These are phyloP conservation scores for Microchirus variegatus DNA, from an alignment of 2,797 vertebrate genomes.

Conservation along the genomic window DNA sequence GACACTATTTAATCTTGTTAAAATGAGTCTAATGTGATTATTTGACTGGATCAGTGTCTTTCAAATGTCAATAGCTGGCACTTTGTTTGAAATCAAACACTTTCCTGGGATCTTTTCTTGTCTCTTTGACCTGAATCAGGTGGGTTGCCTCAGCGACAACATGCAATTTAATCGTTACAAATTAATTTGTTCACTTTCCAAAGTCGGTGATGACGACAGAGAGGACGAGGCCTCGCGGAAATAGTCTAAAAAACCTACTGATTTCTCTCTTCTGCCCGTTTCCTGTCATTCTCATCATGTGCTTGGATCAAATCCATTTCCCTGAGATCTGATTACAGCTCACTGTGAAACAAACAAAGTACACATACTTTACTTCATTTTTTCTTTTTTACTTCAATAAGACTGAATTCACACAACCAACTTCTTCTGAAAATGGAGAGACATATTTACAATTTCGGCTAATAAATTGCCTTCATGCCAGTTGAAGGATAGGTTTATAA, in stretches of 20 bases:
- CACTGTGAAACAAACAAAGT: too few species aligned
- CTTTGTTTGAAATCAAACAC: conserved; percentile 38
- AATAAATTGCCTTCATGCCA: too few species aligned
- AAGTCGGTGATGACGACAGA: neutral
- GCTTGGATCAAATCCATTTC: conserved; percentile 27
- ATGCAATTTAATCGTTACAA: conserved; percentile 13
- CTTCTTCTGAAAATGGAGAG: too few species aligned
- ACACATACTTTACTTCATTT: too few species aligned
- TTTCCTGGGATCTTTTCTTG: conserved; percentile 6
- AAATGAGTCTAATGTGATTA: too few species aligned
- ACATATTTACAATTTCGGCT: too few species aligned
- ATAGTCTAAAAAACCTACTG: neutral
- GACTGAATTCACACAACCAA: too few species aligned
- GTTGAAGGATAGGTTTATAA: too few species aligned
- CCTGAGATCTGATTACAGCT: conserved; percentile 35
- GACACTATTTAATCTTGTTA: too few species aligned
- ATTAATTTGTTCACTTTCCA: conserved; percentile 11
- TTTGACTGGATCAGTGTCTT: too few species aligned
- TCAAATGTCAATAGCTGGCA: conserved; percentile 19
- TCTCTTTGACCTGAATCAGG: conserved; percentile 20
- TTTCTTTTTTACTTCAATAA: too few species aligned
- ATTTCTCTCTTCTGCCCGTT: neutral
- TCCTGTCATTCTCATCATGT: neutral
- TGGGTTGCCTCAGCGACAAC: neutral
- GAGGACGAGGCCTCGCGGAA: neutral